Conservation (phyloP, 92 coral and sea anemone species). For the Nematostella vectensis region DNA sequence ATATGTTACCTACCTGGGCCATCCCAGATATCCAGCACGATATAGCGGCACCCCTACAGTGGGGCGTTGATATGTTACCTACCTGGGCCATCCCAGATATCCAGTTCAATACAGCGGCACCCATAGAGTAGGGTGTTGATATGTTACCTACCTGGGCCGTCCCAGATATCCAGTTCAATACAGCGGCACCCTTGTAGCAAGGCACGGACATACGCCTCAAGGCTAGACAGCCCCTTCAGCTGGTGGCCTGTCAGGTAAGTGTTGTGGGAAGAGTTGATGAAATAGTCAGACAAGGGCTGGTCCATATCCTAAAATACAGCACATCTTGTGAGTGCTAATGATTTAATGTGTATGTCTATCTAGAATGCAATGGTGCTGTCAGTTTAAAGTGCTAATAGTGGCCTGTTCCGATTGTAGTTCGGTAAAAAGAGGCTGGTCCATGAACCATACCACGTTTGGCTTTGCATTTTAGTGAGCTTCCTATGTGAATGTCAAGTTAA, state of each 20-base stretch:
- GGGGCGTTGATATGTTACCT: slow-evolving; percentile 68
- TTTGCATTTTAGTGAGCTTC: too few species aligned
- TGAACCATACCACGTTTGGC: too few species aligned
- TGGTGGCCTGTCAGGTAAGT: slow-evolving; percentile 80
- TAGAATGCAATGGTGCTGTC: too few species aligned
- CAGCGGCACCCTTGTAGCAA: slow-evolving; percentile 81
- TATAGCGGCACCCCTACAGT: slow-evolving; percentile 76
- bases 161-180: slow-evolving; percentile 82
- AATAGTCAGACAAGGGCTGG: slow-evolving; percentile 65
- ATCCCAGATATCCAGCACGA: slow-evolving; percentile 85
- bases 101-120: slow-evolving; percentile 81
- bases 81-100: slow-evolving; percentile 95
- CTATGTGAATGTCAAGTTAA: too few species aligned
- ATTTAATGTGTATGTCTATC: too few species aligned
- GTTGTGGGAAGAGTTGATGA: slow-evolving; percentile 80
- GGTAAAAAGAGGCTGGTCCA: too few species aligned
- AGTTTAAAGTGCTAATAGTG: too few species aligned
- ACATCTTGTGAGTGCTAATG: too few species aligned
- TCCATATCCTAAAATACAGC: slow-evolving; percentile 81
- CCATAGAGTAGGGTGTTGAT: slow-evolving; percentile 70
- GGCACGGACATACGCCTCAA: slow-evolving; percentile 80
- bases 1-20: too few species aligned
- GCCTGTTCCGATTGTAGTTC: too few species aligned
- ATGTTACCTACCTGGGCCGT: too few species aligned
- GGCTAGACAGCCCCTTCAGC: slow-evolving; percentile 73